phyloP scores from a whole-genome alignment of 2,113 vertebrate species.

The Candoia aspera region DNA sequence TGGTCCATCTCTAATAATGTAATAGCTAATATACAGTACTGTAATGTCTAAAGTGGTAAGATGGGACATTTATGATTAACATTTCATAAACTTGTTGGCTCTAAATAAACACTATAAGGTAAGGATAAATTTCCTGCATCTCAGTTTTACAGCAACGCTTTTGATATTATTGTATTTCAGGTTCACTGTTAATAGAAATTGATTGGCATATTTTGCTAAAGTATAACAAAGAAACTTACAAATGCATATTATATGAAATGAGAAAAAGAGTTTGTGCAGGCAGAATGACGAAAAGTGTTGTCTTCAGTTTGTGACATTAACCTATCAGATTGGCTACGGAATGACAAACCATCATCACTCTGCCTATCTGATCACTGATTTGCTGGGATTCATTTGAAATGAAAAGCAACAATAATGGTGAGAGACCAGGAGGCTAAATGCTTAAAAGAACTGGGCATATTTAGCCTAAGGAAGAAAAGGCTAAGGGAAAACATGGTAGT shows the following conservation, averaged over 20 bases:
- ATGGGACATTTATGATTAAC: not conserved
- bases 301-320: not conserved
- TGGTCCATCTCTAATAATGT: not conserved
- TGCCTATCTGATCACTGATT: not conserved
- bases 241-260: not conserved
- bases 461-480: not conserved
- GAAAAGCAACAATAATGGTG: no score
- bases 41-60: not conserved
- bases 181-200: not conserved
- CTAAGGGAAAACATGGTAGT: not conserved
- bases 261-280: not conserved
- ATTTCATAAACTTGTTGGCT: not conserved
- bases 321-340: not conserved
- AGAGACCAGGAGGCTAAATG: not conserved
- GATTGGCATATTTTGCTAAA: not conserved
- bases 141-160: not conserved
- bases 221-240: not conserved
- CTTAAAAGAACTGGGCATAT: not conserved
- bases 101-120: not conserved
- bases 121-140: not conserved
- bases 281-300: not conserved
- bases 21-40: not conserved
- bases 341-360: not conserved
- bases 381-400: not conserved
- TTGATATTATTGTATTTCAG: not conserved